Base-by-base conservation (phyloP, 2,113 vertebrate genomes). In the Chascanopsetta lugubris region DNA sequence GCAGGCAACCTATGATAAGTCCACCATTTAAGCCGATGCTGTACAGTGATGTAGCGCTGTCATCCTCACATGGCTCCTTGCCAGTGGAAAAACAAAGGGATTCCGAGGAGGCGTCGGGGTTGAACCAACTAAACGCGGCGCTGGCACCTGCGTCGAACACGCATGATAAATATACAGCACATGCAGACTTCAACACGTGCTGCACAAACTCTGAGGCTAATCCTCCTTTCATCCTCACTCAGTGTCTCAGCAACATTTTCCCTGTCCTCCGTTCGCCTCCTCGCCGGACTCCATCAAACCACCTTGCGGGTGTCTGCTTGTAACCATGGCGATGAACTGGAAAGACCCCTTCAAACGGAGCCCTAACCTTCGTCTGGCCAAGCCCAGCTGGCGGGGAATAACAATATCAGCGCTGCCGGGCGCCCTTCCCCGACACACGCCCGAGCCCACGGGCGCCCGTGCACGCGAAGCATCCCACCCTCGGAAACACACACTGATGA, bases 321-420 rank as follows among this genome's bases (percentile, higher is more conserved):
- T 74, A 63, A 65, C 58, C 66, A 69, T 77, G 47, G 50, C 8
- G 49, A 84, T 59, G 32, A 77, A 69, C 82, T 73, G 60, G 58
- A 76, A 50, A 45, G 69, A 79, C 51, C 59, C 69, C 15, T 49
- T 68, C 61, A 65, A 56, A 64, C 50, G 21, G 17, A 38, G 47
- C 53, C n/a, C 27, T 53, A 56, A 66, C 45, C 60, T 78, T 60
- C 45, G 24, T 72, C 43, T n/a, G 65, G 64, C 60, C 47, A 42
- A 56, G 56, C 48, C 47, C 67, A 69, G 66, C 55, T 82, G 56
- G 38, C 12, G 45, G 18, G 59, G 50, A 77, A 69, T 50, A 79
- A 81, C 50, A 77, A 46, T 61, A 75, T 72, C 46, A 72, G 55
- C 8, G 17, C 43, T 20, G 30, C 15, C 51, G 54, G n/a, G 49